Conservation (phyloP, 37 sponge, comb jelly and placozoan species). For the Chondrilla cf. caribensis region DNA sequence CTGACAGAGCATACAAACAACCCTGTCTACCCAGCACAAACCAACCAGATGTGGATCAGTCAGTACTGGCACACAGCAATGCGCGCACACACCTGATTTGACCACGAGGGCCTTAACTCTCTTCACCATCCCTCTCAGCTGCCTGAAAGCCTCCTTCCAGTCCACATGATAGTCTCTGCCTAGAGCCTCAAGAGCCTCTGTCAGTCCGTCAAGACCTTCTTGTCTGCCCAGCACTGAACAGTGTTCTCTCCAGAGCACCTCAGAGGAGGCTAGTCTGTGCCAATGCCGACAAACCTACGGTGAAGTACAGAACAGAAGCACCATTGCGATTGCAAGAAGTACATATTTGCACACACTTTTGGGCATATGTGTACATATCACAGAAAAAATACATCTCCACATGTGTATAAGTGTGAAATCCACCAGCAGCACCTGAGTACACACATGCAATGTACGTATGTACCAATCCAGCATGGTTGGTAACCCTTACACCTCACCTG, state of each 20-base stretch:
- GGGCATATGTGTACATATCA: too few relatives aligned
- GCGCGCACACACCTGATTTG: conserved; percentile 44
- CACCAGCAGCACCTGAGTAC: too few relatives aligned
- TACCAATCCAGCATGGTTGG: too few relatives aligned
- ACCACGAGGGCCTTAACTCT: conserved; percentile 52
- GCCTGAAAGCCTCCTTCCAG: conserved; percentile 66
- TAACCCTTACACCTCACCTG: too few relatives aligned
- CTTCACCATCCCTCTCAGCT: conserved; percentile 27
- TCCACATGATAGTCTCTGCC: conserved; percentile 24
- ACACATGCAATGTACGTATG: too few relatives aligned
- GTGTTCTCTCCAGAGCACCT: conserved; percentile 49
- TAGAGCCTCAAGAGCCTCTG: conserved; percentile 34
- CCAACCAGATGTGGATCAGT: too few relatives aligned
- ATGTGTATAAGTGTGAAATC: too few relatives aligned
- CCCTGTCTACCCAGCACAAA: too few relatives aligned
- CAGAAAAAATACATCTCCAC: too few relatives aligned
- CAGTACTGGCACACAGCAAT: too few relatives aligned
- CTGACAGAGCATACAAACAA: not conserved
- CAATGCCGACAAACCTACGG: conserved; percentile 58
- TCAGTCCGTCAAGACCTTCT: conserved; percentile 55
- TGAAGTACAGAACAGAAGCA: not conserved
- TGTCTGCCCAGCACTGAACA: conserved; percentile 27
- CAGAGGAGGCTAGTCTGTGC: conserved; percentile 19
- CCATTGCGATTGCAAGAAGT: too few relatives aligned
- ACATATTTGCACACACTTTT: too few relatives aligned